Evolutionary conservation across 2,888 invertebrate species (phyloP).

Genomic region (Horisme vitalbata): DNA sequence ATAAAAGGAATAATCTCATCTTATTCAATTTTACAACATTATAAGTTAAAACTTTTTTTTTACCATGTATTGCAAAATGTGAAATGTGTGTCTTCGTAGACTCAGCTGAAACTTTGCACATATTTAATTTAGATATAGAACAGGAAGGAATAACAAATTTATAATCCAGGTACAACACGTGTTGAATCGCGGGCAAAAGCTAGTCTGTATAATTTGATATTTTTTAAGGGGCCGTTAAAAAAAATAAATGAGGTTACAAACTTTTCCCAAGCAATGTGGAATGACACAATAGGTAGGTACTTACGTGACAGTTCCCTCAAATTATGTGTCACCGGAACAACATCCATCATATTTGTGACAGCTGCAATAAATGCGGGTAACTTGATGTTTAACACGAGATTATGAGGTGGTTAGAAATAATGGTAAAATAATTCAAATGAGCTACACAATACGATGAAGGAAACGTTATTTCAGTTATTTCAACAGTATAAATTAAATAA

Average conservation of each 20-base stretch:
- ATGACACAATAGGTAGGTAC: no score
- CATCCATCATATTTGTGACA: slow-evolving; percentile 19
- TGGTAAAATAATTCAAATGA: slow-evolving; percentile 8
- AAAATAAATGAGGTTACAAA: background rate
- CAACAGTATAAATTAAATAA: background rate
- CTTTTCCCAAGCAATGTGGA: slow-evolving; percentile 4
- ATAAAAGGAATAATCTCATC: no score
- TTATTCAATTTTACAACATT: no score
- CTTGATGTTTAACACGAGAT: slow-evolving; percentile 10
- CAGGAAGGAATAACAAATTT: no score
- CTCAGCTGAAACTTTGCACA: no score
- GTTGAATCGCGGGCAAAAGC: no score
- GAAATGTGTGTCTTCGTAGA: no score
- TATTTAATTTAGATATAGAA: no score
- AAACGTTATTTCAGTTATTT: slow-evolving; percentile 4
- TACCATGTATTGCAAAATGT: no score
- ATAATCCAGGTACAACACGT: no score
- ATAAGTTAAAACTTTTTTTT: no score
- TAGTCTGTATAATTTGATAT: background rate
- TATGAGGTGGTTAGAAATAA: slow-evolving; percentile 9
- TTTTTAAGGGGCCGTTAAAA: background rate
- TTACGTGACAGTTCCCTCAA: slow-evolving; percentile 9
- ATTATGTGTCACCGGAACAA: slow-evolving; percentile 15
- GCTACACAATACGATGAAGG: background rate
- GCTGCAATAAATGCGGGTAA: slow-evolving; percentile 18